These are phyloP conservation scores for Streptopelia turtur DNA, from an alignment of 2,797 vertebrate species.

Conservation along the genomic window DNA sequence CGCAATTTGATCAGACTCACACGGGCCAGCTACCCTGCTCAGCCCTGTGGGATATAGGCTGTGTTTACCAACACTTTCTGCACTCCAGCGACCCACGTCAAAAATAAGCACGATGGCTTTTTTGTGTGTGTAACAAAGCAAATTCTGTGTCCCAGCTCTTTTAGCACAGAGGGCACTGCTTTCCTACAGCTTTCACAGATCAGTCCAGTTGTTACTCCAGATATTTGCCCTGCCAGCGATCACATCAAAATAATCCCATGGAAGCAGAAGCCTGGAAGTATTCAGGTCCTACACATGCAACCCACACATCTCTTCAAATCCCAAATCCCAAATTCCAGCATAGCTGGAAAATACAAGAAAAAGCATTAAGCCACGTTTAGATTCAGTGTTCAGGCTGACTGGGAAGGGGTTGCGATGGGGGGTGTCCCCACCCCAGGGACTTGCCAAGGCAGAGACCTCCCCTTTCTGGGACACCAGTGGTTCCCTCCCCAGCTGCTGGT, in stretches of 20 bases:
- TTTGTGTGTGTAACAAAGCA: neutral
- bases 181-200: neutral
- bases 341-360: neutral
- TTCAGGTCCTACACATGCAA: neutral
- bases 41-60: neutral
- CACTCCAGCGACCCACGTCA: neutral
- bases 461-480: neutral
- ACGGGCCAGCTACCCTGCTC: neutral
- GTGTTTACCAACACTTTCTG: constrained; percentile 20
- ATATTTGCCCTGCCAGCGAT: neutral
- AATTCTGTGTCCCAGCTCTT: neutral
- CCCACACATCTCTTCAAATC: neutral
- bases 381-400: neutral
- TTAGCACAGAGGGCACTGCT: neutral
- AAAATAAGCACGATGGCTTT: neutral
- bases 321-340: accelerated
- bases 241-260: neutral
- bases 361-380: neutral
- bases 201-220: neutral
- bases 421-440: neutral
- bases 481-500: neutral
- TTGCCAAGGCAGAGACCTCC: neutral
- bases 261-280: neutral
- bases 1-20: neutral
- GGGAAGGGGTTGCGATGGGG: neutral